Percentiles rank a stretch among this genome's conserved stretches.
phyloP scores from a whole-genome alignment of 37 sponge, comb jelly and placozoan species.

The Corticium candelabrum region DNA sequence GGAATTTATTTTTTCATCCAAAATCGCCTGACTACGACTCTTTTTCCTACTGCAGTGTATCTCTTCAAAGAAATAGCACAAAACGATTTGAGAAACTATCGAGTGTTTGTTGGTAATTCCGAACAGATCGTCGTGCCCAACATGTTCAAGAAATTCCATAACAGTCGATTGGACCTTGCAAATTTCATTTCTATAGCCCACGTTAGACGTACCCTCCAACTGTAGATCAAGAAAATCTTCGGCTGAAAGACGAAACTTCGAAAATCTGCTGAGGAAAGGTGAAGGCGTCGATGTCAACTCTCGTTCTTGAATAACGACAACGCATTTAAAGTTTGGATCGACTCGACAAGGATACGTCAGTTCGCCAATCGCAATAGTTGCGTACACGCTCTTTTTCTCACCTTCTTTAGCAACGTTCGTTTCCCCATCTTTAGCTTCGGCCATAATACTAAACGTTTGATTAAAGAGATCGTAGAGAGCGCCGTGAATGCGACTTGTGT shows the following conservation, averaged over 20 bases:
- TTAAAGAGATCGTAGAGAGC: conserved; percentile 7
- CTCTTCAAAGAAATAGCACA: neutral
- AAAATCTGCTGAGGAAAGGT: conserved; percentile 8
- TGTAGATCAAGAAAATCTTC: neutral
- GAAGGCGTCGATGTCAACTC: neutral
- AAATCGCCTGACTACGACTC: neutral
- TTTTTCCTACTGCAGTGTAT: neutral
- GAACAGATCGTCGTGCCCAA: neutral
- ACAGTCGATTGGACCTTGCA: neutral
- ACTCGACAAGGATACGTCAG: conserved; percentile 1
- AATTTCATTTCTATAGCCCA: too few species aligned
- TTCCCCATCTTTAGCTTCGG: neutral
- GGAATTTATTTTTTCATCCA: neutral
- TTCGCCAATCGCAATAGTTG: neutral
- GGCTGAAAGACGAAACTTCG: neutral
- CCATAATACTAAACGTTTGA: neutral
- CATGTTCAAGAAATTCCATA: neutral
- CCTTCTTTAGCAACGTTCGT: too few species aligned
- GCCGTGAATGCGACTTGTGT: conserved; percentile 2
- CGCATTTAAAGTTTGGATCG: neutral
- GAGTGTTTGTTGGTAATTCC: neutral
- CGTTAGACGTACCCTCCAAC: neutral
- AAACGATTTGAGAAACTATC: neutral
- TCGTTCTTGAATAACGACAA: neutral
- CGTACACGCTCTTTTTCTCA: neutral